Percentiles rank a stretch among this genome's conserved stretches.
Evolutionary conservation across 2,113 vertebrate genomes (phyloP).

Genomic region (Eudorcas thomsonii): DNA sequence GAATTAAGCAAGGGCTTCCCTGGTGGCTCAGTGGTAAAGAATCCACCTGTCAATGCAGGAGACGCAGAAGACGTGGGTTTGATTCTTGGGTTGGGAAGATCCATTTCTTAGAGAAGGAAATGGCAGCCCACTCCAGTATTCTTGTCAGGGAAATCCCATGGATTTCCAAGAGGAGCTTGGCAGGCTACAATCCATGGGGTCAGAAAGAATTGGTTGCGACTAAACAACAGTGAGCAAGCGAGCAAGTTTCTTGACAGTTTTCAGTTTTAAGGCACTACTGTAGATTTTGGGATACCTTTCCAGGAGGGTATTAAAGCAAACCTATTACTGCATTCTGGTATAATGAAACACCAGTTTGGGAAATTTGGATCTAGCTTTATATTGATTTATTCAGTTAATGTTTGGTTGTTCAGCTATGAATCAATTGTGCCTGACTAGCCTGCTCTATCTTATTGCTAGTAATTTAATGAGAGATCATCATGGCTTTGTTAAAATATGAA

Average conservation of each 20-base stretch:
- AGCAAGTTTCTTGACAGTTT: neutral
- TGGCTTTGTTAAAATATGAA: conserved; percentile 33
- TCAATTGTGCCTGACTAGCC: neutral
- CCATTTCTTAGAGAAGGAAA: neutral
- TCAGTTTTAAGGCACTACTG: conserved; percentile 22
- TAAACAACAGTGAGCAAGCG: neutral
- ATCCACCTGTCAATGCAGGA: neutral
- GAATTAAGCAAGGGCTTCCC: neutral
- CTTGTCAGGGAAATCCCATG: neutral
- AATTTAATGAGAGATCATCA: neutral
- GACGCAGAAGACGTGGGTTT: neutral
- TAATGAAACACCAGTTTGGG: neutral
- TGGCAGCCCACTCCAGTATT: neutral
- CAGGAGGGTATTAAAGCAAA: neutral
- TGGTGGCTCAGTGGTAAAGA: neutral
- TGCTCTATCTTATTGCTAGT: conserved; percentile 24
- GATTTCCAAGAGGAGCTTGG: neutral
- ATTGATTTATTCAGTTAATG: neutral
- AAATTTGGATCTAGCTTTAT: conserved; percentile 25
- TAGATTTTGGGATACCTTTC: conserved; percentile 25
- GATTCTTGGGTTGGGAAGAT: neutral
- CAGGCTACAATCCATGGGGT: neutral
- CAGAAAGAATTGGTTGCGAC: neutral
- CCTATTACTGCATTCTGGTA: neutral
- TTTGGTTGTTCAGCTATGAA: neutral